Evolutionary conservation across 2,797 vertebrate species (phyloP).

Genomic region (Gymnoscopelus braueri): DNA sequence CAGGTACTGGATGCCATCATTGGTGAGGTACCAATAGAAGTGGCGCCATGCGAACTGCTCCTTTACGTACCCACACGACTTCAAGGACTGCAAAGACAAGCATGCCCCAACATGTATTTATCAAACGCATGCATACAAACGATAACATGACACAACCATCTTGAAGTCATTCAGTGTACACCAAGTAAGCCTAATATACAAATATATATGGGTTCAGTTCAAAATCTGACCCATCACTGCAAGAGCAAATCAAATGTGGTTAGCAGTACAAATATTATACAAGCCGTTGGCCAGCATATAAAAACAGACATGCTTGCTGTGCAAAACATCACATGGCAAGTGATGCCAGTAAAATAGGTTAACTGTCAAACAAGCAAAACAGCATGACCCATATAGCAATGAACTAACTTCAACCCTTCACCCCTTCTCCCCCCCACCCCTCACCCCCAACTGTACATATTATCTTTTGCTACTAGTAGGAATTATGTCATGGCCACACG

Average conservation of each 20-base stretch:
- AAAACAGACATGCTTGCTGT: neutral
- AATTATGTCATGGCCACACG: no score
- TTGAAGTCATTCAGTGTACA: neutral
- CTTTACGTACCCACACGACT: slow-evolving; percentile 97
- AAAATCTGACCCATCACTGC: neutral
- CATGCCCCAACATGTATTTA: slow-evolving; percentile 5
- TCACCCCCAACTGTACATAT: no score
- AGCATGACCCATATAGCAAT: no score
- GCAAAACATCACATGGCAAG: neutral
- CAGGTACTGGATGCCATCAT: slow-evolving; percentile 98
- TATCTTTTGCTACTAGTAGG: no score
- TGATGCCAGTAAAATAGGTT: no score
- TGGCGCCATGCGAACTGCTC: slow-evolving; percentile 99
- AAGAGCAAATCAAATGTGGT: neutral
- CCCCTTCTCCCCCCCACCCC: no score
- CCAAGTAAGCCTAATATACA: neutral
- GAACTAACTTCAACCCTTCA: no score
- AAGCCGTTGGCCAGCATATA: neutral
- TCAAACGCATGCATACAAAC: neutral
- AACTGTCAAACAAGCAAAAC: no score
- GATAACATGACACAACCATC: neutral
- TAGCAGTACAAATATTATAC: neutral
- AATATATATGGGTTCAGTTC: neutral
- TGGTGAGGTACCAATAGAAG: slow-evolving; percentile 99
- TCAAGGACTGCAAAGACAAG: slow-evolving; percentile 85